phyloP scores from a whole-genome alignment of 2,888 invertebrate species.

The Erebia palarica region DNA sequence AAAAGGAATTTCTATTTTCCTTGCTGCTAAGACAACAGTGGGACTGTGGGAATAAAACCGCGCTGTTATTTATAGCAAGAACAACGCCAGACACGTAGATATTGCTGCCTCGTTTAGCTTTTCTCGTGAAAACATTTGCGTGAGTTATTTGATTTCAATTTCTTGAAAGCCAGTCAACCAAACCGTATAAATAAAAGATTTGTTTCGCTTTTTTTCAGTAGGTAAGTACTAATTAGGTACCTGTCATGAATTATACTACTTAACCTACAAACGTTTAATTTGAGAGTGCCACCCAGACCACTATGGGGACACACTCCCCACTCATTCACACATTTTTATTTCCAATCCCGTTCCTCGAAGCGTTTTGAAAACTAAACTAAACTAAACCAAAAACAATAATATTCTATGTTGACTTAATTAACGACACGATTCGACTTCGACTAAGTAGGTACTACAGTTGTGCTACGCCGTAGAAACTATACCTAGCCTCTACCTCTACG shows the following conservation, averaged over 20 bases:
- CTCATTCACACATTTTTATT: no score
- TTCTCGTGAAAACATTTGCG: conserved; percentile 22
- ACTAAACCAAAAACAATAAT: no score
- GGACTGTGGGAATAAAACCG: conserved; percentile 61
- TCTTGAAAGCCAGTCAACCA: conserved; percentile 13
- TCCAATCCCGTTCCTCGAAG: no score
- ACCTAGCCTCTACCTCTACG: no score
- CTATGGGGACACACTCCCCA: no score
- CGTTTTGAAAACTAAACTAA: no score
- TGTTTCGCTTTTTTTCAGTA: neutral
- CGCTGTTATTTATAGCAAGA: conserved; percentile 39
- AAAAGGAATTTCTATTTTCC: conserved; percentile 19
- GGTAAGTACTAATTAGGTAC: no score
- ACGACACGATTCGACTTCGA: neutral
- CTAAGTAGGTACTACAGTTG: neutral
- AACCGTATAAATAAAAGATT: conserved; percentile 10
- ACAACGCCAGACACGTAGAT: conserved; percentile 34
- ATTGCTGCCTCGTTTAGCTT: conserved; percentile 27
- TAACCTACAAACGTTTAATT: neutral
- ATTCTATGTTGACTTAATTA: no score
- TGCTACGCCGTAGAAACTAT: conserved; percentile 4
- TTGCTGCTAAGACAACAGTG: conserved; percentile 61
- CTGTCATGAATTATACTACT: no score
- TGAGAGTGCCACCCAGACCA: neutral
- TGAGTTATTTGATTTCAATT: conserved; percentile 24